phyloP scores from a whole-genome alignment of 2,888 invertebrate genomes.

The Pristionchus fissidentatus region DNA sequence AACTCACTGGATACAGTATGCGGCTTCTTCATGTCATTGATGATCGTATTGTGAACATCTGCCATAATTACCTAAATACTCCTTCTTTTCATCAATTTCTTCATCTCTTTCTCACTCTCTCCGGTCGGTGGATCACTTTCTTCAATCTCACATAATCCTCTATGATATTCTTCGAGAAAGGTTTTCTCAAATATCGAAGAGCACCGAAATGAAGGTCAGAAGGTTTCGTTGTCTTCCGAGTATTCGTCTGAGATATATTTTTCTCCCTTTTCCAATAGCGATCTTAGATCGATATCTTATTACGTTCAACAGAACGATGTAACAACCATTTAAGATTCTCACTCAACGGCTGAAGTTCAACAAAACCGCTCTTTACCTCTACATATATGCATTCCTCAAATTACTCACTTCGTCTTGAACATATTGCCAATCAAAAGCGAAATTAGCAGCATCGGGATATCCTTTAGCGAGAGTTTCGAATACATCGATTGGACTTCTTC shows the following conservation, averaged over 20 bases:
- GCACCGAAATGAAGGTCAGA: constrained; percentile 18
- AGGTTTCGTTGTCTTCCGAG: not conserved
- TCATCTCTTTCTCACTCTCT: constrained; percentile 14
- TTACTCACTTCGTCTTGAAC: constrained; percentile 23
- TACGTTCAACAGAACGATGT: no score
- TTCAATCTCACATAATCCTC: constrained; percentile 38
- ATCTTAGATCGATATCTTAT: no score
- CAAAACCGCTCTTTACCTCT: not conserved
- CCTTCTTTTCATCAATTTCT: no score
- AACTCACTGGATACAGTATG: not conserved
- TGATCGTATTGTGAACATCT: constrained; percentile 40
- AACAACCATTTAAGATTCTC: not conserved
- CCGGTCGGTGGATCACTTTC: constrained; percentile 45
- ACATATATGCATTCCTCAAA: not conserved
- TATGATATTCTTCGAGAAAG: not conserved
- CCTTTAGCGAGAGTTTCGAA: not conserved
- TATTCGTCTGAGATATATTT: not conserved
- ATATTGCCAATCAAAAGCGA: constrained; percentile 44
- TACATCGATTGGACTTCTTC: constrained; percentile 23
- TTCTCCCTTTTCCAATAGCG: not conserved
- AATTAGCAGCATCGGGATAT: constrained; percentile 31
- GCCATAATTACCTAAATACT: constrained; percentile 40
- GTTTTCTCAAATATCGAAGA: constrained; percentile 1
- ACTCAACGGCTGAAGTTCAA: not conserved
- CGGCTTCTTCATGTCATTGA: constrained; percentile 3